These are phyloP conservation scores for Amyelois transitella DNA, from an alignment of 1,140 invertebrate genomes.

Conservation along the genomic window DNA sequence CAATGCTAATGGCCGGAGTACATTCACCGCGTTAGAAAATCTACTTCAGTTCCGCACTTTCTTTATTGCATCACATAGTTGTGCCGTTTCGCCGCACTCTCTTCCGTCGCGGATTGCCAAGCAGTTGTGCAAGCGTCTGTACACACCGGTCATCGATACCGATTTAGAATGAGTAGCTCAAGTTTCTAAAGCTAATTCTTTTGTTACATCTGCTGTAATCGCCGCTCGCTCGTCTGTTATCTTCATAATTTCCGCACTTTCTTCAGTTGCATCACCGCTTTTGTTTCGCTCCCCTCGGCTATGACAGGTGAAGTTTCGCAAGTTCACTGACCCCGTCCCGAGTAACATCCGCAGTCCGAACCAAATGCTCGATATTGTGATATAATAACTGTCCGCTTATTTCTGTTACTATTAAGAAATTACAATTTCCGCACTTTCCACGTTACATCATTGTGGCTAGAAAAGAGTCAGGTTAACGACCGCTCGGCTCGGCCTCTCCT, in stretches of 20 bases:
- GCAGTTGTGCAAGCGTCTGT: slow-evolving; percentile 45
- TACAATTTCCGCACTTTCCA: slow-evolving; percentile 69
- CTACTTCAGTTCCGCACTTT: slow-evolving; percentile 71
- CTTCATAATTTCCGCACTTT: slow-evolving; percentile 47
- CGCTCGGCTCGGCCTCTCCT: slow-evolving; percentile 37
- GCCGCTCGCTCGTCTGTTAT: slow-evolving; percentile 16
- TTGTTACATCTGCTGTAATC: slow-evolving; percentile 20
- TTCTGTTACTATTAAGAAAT: slow-evolving; percentile 49
- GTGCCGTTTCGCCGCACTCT: slow-evolving; percentile 63
- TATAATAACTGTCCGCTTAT: slow-evolving; percentile 47
- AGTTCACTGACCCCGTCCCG: slow-evolving; percentile 63
- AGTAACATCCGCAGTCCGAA: slow-evolving; percentile 40
- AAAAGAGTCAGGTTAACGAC: slow-evolving; percentile 58
- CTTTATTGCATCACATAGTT: slow-evolving; percentile 66
- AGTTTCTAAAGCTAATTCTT: slow-evolving; percentile 40
- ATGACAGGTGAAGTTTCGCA: slow-evolving; percentile 66
- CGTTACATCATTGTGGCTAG: slow-evolving; percentile 58
- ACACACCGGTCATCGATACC: slow-evolving; percentile 19
- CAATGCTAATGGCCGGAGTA: slow-evolving; percentile 63
- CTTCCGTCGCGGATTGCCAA: slow-evolving; percentile 42
- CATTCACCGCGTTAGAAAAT: slow-evolving; percentile 70
- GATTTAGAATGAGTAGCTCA: slow-evolving; percentile 36
- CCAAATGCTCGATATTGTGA: slow-evolving; percentile 42
- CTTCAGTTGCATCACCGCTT: slow-evolving; percentile 45
- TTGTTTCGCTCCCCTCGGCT: slow-evolving; percentile 49